Conservation (phyloP, 2,113 vertebrate species). For the Mixornis gularis region DNA sequence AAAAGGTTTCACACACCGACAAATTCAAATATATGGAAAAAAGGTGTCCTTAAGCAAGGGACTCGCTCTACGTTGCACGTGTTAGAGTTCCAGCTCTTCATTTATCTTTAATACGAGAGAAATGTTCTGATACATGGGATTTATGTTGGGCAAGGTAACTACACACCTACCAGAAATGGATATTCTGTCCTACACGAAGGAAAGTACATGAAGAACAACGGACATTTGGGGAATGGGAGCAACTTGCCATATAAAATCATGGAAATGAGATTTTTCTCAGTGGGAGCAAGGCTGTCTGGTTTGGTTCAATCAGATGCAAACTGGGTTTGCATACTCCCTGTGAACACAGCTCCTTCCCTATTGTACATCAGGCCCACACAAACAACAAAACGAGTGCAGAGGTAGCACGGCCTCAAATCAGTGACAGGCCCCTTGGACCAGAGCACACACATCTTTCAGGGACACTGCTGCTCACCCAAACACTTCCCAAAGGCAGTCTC, state of each 20-base stretch:
- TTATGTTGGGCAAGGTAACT: background rate
- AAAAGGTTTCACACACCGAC: background rate
- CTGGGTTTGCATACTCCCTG: background rate
- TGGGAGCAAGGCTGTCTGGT: background rate
- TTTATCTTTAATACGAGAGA: background rate
- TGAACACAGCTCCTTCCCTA: background rate
- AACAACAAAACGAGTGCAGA: background rate
- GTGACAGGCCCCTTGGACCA: background rate
- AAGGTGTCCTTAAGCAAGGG: background rate
- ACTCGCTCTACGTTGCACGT: background rate
- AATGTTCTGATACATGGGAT: background rate
- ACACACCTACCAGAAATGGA: background rate
- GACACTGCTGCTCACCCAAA: background rate
- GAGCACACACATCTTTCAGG: background rate
- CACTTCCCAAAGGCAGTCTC: background rate
- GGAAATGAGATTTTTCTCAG: background rate
- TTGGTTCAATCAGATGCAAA: background rate
- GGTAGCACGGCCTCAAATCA: background rate
- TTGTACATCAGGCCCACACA: fast-evolving
- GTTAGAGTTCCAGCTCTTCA: background rate
- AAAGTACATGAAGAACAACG: background rate
- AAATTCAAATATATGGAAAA: background rate
- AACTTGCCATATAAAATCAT: background rate
- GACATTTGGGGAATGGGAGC: background rate
- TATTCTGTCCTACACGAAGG: background rate